Base-by-base conservation (phyloP, 2,888 invertebrate species). In the Drosophila paramelanica region DNA sequence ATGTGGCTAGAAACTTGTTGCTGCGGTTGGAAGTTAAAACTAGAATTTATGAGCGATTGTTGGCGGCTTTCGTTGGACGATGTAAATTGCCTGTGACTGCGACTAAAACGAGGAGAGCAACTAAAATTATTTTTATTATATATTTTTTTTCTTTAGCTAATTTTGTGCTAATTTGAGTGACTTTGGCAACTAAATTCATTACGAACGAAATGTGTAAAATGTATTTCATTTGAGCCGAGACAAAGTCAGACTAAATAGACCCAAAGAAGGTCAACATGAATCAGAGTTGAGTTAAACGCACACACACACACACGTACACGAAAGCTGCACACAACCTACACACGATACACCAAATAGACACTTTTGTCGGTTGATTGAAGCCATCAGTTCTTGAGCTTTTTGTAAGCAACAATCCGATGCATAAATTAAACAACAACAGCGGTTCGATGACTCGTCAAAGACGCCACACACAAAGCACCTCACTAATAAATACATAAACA, bases 201-300 rank as follows among this genome's bases (percentile, higher is more conserved):
- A 66, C 38, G 31, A 25, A 42, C 13, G 39, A 62, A 49, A 51
- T 46, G 60, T 61, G 56, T 59, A 58, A 65, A 45, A 39, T 51
- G 17, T 55, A 67, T 79, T 57, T 59, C 39, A 52, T 51, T 41
- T 47, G n/a, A 62, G 58, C 47, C 51, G 53, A 55, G 64, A 79
- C 60, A 42, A 27, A 64, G 41, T 42, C 47, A 14, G 52, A 62
- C 17, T 41, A 20, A 51, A 68, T 20, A 38, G 42, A 31, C 53
- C 53, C 61, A 51, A 81, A 81, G 79, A 79, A 78, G 79, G 79
- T 78, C 79, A 81, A 49, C 60, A 25, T 81, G 81, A 79, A 65
- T 79, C 74, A 78, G 45, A 14, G 61, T 47, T 45, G 14, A 31
- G 45, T 47, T 31, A 51, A 13, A 47, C 49, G 42, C 47, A 56